A percentile compares a stretch with the other conserved stretches of the same genome.
Evolutionary conservation across 2,797 vertebrate species (phyloP).

Genomic region (Oophaga sylvatica): DNA sequence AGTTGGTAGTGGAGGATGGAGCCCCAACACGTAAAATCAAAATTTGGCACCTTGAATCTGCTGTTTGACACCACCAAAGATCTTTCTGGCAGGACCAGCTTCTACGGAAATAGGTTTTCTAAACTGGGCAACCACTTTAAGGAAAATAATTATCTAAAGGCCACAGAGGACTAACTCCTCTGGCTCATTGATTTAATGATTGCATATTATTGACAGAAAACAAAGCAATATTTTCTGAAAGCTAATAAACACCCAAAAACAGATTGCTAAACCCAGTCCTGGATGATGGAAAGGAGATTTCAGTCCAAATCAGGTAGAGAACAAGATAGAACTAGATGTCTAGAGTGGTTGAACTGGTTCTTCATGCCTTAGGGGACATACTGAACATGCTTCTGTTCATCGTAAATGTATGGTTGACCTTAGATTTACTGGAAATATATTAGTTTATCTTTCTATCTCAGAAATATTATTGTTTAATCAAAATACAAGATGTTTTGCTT

Average conservation of each 20-base stretch:
- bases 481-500: background rate
- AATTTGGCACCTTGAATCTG: too few relatives aligned
- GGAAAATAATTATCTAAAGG: background rate
- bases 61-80: background rate
- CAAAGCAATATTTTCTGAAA: slow-evolving; percentile 4
- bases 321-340: background rate
- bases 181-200: too few relatives aligned
- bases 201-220: background rate
- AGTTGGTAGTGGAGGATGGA: too few relatives aligned
- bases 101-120: too few relatives aligned
- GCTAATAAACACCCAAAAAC: slow-evolving; percentile 6
- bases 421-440: background rate
- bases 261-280: background rate
- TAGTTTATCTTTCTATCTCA: background rate
- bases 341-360: background rate
- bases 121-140: background rate
- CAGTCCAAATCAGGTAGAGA: background rate
- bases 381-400: background rate
- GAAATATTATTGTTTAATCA: background rate
- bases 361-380: too few relatives aligned
- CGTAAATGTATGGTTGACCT: too few relatives aligned
- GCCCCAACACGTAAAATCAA: too few relatives aligned
- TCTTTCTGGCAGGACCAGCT: too few relatives aligned
- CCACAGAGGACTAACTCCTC: background rate
- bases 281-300: background rate